Evolutionary conservation across 2,113 vertebrate genomes (phyloP).

Genomic region (Synodontis membranacea): DNA sequence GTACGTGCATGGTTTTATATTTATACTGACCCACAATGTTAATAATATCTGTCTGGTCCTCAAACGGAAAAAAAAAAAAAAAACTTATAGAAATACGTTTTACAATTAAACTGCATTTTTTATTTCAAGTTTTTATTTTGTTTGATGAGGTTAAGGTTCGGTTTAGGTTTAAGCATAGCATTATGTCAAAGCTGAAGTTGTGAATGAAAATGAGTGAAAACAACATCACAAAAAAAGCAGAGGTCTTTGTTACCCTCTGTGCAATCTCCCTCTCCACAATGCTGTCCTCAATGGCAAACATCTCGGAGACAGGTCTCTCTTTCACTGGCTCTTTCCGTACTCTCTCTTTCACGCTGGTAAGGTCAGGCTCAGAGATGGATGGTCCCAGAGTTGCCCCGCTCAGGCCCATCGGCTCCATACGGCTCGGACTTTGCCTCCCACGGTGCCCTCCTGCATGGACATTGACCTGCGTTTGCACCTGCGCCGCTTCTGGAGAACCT

Average conservation of each 20-base stretch:
- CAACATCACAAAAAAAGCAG: neutral
- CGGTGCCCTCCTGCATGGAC: conserved; percentile 65
- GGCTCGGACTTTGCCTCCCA: conserved; percentile 71
- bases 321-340: conserved; percentile 92
- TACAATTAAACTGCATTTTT: too few species aligned
- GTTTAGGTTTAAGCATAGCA: too few species aligned
- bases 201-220: neutral
- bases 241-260: conserved; percentile 81
- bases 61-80: too few species aligned
- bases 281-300: conserved; percentile 96
- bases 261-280: conserved; percentile 95
- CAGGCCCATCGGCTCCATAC: conserved; percentile 74
- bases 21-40: too few species aligned
- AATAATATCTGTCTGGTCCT: too few species aligned
- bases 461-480: conserved; percentile 40
- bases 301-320: conserved; percentile 94
- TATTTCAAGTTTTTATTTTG: too few species aligned
- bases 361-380: conserved; percentile 93
- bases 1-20: too few species aligned
- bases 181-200: too few species aligned
- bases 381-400: conserved; percentile 87
- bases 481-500: conserved; percentile 21
- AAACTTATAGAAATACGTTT: too few species aligned
- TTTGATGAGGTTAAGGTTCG: too few species aligned
- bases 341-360: conserved; percentile 93